Base-by-base conservation (phyloP, 2,113 vertebrate species). In the Peromyscus polionotus region DNA sequence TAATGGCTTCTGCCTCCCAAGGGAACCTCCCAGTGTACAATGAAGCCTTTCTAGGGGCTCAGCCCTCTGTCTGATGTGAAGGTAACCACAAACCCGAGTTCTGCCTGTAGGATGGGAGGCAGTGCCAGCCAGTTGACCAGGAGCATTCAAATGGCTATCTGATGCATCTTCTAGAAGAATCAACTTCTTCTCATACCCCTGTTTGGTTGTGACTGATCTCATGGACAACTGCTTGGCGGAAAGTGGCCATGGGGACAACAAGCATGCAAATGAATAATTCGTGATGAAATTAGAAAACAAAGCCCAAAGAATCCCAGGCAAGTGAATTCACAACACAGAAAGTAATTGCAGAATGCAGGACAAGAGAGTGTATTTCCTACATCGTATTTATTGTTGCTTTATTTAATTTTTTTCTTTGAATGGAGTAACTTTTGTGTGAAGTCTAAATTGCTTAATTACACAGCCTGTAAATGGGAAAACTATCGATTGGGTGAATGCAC, bases 371-470 rank as follows among this genome's bases (percentile, higher is more conserved):
- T 39, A 51, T 63, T 17, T 73, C 72, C 14, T 31, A 5, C 92
- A 20, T 57, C 77, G n/a, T 81, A 61, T 39, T 91, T 94, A 39
- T 57, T 90, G 45, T n/a, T 88, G 57, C 1, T 88, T 97, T 92
- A 48, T 75, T 79, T 48, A 42, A 63, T 17, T 39, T 39, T 28
- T 36, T 73, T 75, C 22, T 95, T 86, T 67, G 31, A 96, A 93
- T 76, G 24, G 61, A 77, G 89, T 24, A 36, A 83, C 61, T 93
- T 93, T 91, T 88, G 42, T 4, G 3, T 42, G 45, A 72, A 70
- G 75, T 84, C 87, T 93, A 80, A 91, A 95, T 31, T 72, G 73
- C 94, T 92, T 96, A 95, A 94, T 96, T 83, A 96, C 83, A 87
- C 14, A 93, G 57, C 61, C 86, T 54, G 81, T n/a, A 61, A 97